These are phyloP conservation scores for Drosophila hawaiiensis DNA, from an alignment of 2,888 invertebrate species.

Conservation along the genomic window DNA sequence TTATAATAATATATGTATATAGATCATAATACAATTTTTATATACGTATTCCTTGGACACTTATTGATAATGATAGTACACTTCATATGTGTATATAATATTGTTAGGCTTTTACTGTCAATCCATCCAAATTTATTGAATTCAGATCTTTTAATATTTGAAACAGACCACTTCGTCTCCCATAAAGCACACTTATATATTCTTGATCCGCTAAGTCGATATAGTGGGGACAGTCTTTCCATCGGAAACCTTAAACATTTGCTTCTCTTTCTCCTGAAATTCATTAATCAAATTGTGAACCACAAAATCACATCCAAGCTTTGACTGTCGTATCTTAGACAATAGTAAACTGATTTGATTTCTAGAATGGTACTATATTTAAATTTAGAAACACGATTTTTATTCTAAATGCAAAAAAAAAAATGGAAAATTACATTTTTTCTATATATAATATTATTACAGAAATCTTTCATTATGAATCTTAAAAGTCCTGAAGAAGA, in stretches of 20 bases:
- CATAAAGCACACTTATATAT: background rate
- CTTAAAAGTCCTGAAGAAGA: background rate
- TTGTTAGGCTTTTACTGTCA: background rate
- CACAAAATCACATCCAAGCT: background rate
- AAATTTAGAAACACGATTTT: background rate
- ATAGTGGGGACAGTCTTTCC: background rate
- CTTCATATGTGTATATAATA: background rate
- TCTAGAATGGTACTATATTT: background rate
- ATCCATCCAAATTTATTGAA: too few species aligned
- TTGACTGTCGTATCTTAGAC: background rate
- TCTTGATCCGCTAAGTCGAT: background rate
- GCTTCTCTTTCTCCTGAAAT: background rate
- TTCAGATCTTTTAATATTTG: background rate
- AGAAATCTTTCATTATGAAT: background rate
- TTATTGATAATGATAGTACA: background rate
- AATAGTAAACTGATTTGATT: background rate
- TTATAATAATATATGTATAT: background rate
- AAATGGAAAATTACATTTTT: background rate
- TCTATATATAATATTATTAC: background rate
- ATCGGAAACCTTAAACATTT: background rate
- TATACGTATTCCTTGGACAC: background rate
- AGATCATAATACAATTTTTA: background rate
- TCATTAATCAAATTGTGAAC: background rate
- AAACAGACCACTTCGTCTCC: background rate
- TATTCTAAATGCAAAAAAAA: background rate